These are phyloP conservation scores for Drosophila teissieri DNA, from an alignment of 1,140 invertebrate genomes.

Conservation along the genomic window DNA sequence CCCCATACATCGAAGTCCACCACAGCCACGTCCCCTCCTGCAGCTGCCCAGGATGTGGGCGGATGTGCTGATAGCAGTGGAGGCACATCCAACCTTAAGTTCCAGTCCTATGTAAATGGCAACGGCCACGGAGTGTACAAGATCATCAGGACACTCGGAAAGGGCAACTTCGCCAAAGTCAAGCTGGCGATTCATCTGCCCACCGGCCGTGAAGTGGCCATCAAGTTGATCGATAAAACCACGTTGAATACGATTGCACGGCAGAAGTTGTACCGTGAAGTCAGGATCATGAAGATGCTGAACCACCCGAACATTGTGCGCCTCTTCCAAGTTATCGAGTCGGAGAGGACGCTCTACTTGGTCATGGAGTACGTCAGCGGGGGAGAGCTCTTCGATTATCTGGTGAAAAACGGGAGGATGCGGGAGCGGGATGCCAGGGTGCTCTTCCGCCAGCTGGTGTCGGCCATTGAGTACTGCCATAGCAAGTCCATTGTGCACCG, in stretches of 20 bases:
- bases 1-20: conserved; percentile 3
- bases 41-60: conserved; percentile 34
- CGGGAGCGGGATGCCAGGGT: conserved; percentile 99
- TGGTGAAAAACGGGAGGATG: conserved; percentile 99
- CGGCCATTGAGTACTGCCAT: conserved; percentile 99
- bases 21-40: neutral
- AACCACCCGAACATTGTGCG: conserved; percentile 99
- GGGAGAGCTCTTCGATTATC: conserved; percentile 99
- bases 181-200: conserved; percentile 99
- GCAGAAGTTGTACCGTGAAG: conserved; percentile 93
- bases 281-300: conserved; percentile 99
- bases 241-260: conserved; percentile 98
- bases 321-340: conserved; percentile 99
- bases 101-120: conserved; percentile 63
- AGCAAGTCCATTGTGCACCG: conserved; percentile 99
- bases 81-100: conserved; percentile 40
- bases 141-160: conserved; percentile 99
- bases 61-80: neutral
- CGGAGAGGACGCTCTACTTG: conserved; percentile 99
- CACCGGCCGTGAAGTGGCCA: conserved; percentile 99
- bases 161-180: conserved; percentile 99
- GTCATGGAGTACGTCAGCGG: conserved; percentile 99
- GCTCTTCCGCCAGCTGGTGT: conserved; percentile 99
- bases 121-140: conserved; percentile 93
- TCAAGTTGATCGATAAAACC: conserved; percentile 99